Base-by-base conservation (phyloP, 2,797 vertebrate genomes). In the Typhlichthys eigenmanni region DNA sequence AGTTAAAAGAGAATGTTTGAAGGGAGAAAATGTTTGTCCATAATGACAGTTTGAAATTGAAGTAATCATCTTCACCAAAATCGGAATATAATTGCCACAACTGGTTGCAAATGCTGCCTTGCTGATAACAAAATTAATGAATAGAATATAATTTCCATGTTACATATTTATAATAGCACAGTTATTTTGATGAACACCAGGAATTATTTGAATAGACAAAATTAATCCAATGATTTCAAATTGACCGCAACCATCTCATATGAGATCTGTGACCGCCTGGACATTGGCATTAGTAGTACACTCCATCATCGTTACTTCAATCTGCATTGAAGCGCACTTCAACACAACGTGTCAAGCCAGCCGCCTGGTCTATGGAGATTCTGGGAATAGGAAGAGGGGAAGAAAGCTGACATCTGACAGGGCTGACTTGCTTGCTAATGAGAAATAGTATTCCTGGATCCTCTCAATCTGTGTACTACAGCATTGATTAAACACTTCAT, bases 301-400 rank as follows among this genome's bases (percentile, higher is more conserved):
- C 14, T 19, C 19, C 19, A 19, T 19, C 19, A 19, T 19, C 19
- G 8, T 2, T 16, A 7, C 9, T 16, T 32, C n/a, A 24, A 52
- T 51, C 60, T 57, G 56, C 60, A 55, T 47, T 38, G 14, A 49
- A 13, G 50, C 29, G 11, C 0, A 0, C 51, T 24, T 55, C 34
- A 70, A 4, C 11, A 64, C 16, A 66, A 12, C 56, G 32, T 53
- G 17, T 66, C 51, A 58, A 5, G 17, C n/a, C 57, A 53, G 52
- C 14, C 16, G 0, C 58, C 9, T 60, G 0, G 29, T 46, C 63
- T 11, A 60, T 14, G 70, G 58, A 69, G 50, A 48, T 13, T 43
- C n/a, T 12, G 24, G 32, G 55, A 68, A 75, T 72, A n/a, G 48
- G 3, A 49, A 45, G 19, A 52, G 12, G 52, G 38, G 34, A 51